A percentile compares a stretch with the other conserved stretches of the same genome.
phyloP scores from a whole-genome alignment of 2,797 vertebrate species.

The Syngnathus acus region DNA sequence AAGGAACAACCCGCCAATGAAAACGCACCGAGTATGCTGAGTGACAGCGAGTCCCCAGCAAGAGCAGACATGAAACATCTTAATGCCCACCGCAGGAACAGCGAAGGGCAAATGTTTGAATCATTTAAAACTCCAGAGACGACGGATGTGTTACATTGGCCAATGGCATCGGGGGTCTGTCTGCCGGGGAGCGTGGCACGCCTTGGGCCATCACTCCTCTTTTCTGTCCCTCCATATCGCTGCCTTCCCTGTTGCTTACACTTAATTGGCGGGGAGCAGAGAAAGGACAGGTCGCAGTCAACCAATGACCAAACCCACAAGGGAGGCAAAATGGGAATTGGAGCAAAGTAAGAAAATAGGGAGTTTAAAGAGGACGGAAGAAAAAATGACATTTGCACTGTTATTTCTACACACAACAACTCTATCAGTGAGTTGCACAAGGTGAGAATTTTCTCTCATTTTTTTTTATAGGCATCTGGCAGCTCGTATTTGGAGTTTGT shows the following conservation, averaged over 20 bases:
- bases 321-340: constrained; percentile 2
- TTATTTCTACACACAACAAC: not conserved
- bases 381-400: not conserved
- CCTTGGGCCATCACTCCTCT: constrained; percentile 44
- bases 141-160: constrained; percentile 62
- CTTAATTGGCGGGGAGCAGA: constrained; percentile 27
- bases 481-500: constrained; percentile 73
- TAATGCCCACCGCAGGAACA: constrained; percentile 51
- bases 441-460: constrained; percentile 38
- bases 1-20: not conserved
- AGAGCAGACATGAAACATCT: constrained; percentile 42
- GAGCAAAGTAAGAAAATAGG: constrained; percentile 1
- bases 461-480: constrained; percentile 37
- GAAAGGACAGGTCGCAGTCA: constrained; percentile 16
- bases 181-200: constrained; percentile 34
- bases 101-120: constrained; percentile 69
- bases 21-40: constrained; percentile 4
- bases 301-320: constrained; percentile 1
- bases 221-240: constrained; percentile 22
- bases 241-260: constrained; percentile 24
- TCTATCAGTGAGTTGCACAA: constrained; percentile 9
- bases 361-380: constrained; percentile 1
- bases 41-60: constrained; percentile 21
- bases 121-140: constrained; percentile 73
- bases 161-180: constrained; percentile 47